Base-by-base conservation (phyloP, 2,113 vertebrate species). In the Rissa tridactyla region DNA sequence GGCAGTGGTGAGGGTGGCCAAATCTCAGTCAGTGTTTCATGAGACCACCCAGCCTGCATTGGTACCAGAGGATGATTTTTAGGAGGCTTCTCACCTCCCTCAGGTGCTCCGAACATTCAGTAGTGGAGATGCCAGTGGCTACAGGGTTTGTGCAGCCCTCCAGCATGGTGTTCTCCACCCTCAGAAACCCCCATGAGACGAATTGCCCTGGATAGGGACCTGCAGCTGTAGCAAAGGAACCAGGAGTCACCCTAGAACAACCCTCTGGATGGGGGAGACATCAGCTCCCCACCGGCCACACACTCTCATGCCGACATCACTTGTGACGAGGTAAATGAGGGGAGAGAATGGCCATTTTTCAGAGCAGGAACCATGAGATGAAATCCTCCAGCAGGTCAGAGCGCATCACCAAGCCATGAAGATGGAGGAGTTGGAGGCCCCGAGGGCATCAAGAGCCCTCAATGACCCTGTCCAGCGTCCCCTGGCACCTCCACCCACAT, bases 321-420 rank as follows among this genome's bases (percentile, higher is more conserved):
- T 17, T 10, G 6, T 22, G 32, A 36, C 0, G 2, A 87, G 17
- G 7, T 60, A 17, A 78, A 61, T 11, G 34, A 78, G 26, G 14
- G 17, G 21, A 61, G 38, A 16, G 21, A 34, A 61, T 8, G 32
- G 26, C 38, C 0, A 0, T 14, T 78, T 42, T 52, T 87, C 38
- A 61, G 32, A 69, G 36, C 27, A 52, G 47, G 32, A 69, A 18
- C 27, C 46, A 4, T 19, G 34, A 76, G 30, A 8, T 30, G 0
- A 76, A 77, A 47, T 26, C 40, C 64, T 42, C 40, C 23, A 47
- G 47, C 19, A 47, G 47, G 20, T 70, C 71, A 83, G 29, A 62
- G 40, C 47, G 32, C 40, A 55, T 52, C 22, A 46, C 38, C 0
- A 1, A 49, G n/a, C 26, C n/a, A 49, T 1, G 3, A 49, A 36